Base-by-base conservation (phyloP, 2,888 invertebrate species). In the Lapara coniferarum region DNA sequence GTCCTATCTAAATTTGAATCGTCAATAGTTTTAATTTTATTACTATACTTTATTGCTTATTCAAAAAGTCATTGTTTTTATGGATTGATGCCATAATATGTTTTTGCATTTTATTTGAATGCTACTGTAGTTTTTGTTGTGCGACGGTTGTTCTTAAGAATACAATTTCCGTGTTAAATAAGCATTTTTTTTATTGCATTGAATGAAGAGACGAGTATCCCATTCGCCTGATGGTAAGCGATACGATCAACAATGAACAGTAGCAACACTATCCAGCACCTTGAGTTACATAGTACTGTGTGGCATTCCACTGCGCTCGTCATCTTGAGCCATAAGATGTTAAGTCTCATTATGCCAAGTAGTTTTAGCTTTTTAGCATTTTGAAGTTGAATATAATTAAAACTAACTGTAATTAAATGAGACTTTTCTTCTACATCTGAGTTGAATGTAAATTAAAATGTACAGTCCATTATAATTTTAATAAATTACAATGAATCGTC, bases 81-180 rank as follows among this genome's bases (percentile, higher is more conserved):
- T 63, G 46, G 13, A 46, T 63, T 19, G 46, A 19, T 14, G 46
- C 13, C 16, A 49, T 63, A 46, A 49, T 46, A 13, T 49, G 46
- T 19, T 63, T 49, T 63, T 63, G 49, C 25, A 63, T 63, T 49
- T 63, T 46, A 49, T 49, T 46, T 63, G 13, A 49, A 63, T 63
- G 46, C 63, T 49, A 63, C 19, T 63, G 63, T 63, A 49, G 63
- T 49, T 63, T 49, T 63, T 49, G 49, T 19, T 19, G 63, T 13
- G 49, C 19, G 63, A 19, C 63, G 55, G 19, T 16, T 46, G n/a
- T 49, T 63, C 19, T 63, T 16, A 46, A 63, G 49, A 49, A 46
- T 12, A 44, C 19, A 55, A 55, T 46, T 19, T 49, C 19, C 13
- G 63, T 49, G 49, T 49, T 25, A 49, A 63, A 63, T 63, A 63